Evolutionary conservation across 2,888 invertebrate genomes (phyloP).

Genomic region (Apomyelois bistriatella): DNA sequence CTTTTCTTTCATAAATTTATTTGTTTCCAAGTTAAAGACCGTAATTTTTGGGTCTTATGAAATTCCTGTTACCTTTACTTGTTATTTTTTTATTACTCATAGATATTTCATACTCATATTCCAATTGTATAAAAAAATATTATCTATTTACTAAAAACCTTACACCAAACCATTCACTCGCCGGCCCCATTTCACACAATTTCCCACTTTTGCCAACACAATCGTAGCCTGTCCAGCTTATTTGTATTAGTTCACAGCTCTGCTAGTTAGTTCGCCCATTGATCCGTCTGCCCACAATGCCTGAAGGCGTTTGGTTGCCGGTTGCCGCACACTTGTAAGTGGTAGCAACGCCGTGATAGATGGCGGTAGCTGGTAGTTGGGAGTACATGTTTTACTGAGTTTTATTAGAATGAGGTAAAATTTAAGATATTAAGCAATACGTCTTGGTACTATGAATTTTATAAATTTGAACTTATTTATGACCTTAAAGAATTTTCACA

Average conservation of each 20-base stretch:
- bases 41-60: too few relatives aligned
- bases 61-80: too few relatives aligned
- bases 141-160: not conserved
- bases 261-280: conserved; percentile 62
- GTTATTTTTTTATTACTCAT: too few relatives aligned
- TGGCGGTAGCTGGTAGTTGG: not conserved
- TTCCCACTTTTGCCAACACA: conserved; percentile 8
- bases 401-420: too few relatives aligned
- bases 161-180: not conserved
- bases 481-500: too few relatives aligned
- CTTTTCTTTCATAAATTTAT: too few relatives aligned
- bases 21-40: too few relatives aligned
- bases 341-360: not conserved
- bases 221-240: conserved; percentile 28
- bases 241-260: conserved; percentile 70
- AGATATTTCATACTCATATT: too few relatives aligned
- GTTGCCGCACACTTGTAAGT: not conserved
- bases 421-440: too few relatives aligned
- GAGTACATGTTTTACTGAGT: not conserved
- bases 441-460: too few relatives aligned
- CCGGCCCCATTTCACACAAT: not conserved
- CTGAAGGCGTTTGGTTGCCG: not conserved
- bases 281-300: conserved; percentile 72
- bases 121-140: too few relatives aligned
- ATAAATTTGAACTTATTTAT: too few relatives aligned